These are phyloP conservation scores for Myxocyprinus asiaticus DNA, from an alignment of 2,113 vertebrate genomes.

Conservation along the genomic window DNA sequence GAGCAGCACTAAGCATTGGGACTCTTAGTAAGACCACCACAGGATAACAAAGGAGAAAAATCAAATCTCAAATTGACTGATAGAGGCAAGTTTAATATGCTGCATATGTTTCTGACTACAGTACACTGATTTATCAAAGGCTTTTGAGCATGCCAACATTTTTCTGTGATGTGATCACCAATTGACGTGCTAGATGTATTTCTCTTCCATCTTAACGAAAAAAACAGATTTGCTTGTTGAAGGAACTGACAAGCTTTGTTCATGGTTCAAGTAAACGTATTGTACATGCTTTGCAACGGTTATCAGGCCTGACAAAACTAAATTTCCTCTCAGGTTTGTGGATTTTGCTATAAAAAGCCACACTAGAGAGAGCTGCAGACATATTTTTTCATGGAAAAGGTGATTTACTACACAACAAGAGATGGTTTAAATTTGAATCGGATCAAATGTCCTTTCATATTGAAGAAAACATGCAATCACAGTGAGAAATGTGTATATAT, in stretches of 20 bases:
- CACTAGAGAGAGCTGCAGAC: neutral
- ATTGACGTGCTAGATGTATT: constrained; percentile 17
- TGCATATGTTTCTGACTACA: constrained; percentile 36
- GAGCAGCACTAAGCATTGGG: neutral
- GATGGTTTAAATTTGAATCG: neutral
- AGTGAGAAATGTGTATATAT: constrained; percentile 6
- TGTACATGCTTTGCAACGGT: neutral
- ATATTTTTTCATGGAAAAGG: constrained; percentile 24
- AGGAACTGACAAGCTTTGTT: too few relatives aligned
- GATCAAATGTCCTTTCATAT: neutral
- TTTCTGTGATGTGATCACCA: constrained; percentile 20
- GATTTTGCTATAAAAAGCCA: neutral
- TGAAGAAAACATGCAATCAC: too few relatives aligned
- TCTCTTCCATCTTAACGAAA: neutral
- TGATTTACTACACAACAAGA: neutral
- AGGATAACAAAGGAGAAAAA: constrained; percentile 20
- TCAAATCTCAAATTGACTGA: constrained; percentile 12
- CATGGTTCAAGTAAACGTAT: neutral
- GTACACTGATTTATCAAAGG: constrained; percentile 39
- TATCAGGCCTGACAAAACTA: constrained; percentile 9
- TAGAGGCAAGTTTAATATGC: constrained; percentile 11
- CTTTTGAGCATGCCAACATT: constrained; percentile 30
- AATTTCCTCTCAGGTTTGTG: neutral
- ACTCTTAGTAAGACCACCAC: constrained; percentile 33
- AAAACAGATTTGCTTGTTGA: constrained; percentile 19